phyloP scores from a whole-genome alignment of 2,797 vertebrate species.

The Leontopithecus rosalia region DNA sequence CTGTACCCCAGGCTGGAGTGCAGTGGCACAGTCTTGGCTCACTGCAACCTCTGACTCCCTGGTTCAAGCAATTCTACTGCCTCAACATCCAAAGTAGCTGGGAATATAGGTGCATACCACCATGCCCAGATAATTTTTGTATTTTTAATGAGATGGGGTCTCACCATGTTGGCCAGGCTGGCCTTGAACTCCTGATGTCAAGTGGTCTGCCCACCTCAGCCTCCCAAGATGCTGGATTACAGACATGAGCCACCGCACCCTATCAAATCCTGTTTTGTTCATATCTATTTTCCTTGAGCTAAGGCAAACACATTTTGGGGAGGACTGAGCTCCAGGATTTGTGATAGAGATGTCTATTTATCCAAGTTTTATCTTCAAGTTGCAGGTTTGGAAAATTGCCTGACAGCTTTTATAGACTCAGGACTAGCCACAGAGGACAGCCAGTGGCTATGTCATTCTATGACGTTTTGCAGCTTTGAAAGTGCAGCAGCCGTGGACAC shows the following conservation, averaged over 20 bases:
- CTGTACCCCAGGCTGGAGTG: too few relatives aligned
- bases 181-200: not conserved
- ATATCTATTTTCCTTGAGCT: not conserved
- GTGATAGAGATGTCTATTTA: not conserved
- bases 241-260: too few relatives aligned
- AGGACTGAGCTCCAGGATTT: not conserved
- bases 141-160: too few relatives aligned
- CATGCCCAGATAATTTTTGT: too few relatives aligned
- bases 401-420: rapidly evolving
- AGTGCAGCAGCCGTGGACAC: not conserved
- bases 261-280: not conserved
- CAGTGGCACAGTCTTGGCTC: too few relatives aligned
- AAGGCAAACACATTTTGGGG: not conserved
- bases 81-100: too few relatives aligned
- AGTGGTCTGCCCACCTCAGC: too few relatives aligned
- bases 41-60: too few relatives aligned
- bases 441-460: not conserved
- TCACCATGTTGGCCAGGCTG: too few relatives aligned
- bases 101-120: too few relatives aligned
- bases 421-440: not conserved
- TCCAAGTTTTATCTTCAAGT: not conserved
- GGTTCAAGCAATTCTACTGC: too few relatives aligned
- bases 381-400: not conserved
- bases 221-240: too few relatives aligned
- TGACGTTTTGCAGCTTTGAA: not conserved